These are phyloP conservation scores for Calyptommatus sinebrachiatus DNA, from an alignment of 2,113 vertebrate genomes.

Conservation along the genomic window DNA sequence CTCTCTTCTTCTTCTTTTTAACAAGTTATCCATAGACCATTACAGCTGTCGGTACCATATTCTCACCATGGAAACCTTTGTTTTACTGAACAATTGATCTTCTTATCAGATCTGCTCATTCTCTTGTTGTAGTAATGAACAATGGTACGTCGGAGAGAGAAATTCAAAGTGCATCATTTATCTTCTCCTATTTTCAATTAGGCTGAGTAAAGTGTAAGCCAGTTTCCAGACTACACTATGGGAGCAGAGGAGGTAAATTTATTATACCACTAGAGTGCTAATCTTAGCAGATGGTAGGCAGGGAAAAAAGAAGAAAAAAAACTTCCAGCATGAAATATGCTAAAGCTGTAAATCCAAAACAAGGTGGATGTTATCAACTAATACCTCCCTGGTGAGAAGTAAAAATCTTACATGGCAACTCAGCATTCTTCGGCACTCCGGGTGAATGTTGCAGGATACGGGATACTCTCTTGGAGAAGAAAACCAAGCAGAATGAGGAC, in stretches of 20 bases:
- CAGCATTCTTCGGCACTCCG: conserved; percentile 67
- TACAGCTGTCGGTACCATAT: conserved; percentile 65
- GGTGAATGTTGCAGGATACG: conserved; percentile 51
- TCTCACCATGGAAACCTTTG: conserved; percentile 73
- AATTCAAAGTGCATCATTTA: conserved; percentile 78
- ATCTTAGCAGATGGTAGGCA: conserved; percentile 79
- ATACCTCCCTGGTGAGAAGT: conserved; percentile 74
- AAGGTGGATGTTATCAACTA: conserved; percentile 78
- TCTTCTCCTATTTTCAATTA: conserved; percentile 81
- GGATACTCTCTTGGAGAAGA: conserved; percentile 51
- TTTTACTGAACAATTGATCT: conserved; percentile 73
- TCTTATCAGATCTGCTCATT: conserved; percentile 73
- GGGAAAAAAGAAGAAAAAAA: conserved; percentile 60
- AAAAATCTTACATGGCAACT: conserved; percentile 71
- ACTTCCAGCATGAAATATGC: conserved; percentile 79
- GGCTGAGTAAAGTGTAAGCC: conserved; percentile 66
- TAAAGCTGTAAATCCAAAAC: conserved; percentile 78
- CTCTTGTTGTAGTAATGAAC: conserved; percentile 72
- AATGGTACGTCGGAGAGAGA: conserved; percentile 73
- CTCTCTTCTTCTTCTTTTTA: conserved; percentile 38
- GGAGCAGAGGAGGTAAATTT: conserved; percentile 77
- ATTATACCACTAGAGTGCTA: conserved; percentile 77
- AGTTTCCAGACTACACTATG: conserved; percentile 74
- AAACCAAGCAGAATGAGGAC: conserved; percentile 60
- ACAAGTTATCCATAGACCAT: conserved; percentile 61